Evolutionary conservation across 2,797 vertebrate species (phyloP).

Genomic region (Novumbra hubbsi): DNA sequence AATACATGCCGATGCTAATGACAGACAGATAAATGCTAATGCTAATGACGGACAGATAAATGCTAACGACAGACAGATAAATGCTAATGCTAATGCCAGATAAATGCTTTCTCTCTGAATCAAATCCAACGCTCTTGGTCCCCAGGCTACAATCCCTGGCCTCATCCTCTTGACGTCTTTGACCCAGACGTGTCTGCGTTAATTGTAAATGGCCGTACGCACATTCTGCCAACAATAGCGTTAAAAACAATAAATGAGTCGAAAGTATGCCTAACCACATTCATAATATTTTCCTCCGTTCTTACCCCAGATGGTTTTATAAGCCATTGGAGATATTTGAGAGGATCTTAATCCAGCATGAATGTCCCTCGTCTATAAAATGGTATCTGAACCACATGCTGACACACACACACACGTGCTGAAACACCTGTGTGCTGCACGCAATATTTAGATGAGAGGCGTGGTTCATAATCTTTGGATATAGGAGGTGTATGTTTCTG

Average conservation of each 20-base stretch:
- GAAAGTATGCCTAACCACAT: constrained; percentile 7
- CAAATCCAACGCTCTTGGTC: background rate
- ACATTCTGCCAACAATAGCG: constrained; percentile 13
- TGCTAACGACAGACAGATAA: background rate
- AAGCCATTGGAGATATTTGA: constrained; percentile 15
- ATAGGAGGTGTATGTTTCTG: constrained; percentile 6
- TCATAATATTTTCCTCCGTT: constrained; percentile 10
- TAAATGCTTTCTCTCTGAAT: background rate
- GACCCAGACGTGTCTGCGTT: constrained; percentile 10
- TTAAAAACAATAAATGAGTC: constrained; percentile 22
- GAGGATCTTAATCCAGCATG: constrained; percentile 12
- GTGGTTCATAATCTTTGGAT: background rate
- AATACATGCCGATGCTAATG: no score
- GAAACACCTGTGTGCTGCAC: background rate
- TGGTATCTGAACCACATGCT: background rate
- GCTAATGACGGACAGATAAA: background rate
- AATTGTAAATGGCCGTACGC: constrained; percentile 9
- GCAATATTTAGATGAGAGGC: background rate
- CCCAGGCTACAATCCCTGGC: background rate
- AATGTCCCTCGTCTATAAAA: constrained; percentile 3
- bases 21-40: background rate
- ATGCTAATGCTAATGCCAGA: background rate
- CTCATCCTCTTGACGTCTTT: no score
- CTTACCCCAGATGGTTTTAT: constrained; percentile 12
- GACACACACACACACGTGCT: background rate